Percentiles rank a stretch among this genome's conserved stretches.
These are phyloP conservation scores for Zosterops japonicus DNA, from an alignment of 2,113 vertebrate species.

Conservation along the genomic window DNA sequence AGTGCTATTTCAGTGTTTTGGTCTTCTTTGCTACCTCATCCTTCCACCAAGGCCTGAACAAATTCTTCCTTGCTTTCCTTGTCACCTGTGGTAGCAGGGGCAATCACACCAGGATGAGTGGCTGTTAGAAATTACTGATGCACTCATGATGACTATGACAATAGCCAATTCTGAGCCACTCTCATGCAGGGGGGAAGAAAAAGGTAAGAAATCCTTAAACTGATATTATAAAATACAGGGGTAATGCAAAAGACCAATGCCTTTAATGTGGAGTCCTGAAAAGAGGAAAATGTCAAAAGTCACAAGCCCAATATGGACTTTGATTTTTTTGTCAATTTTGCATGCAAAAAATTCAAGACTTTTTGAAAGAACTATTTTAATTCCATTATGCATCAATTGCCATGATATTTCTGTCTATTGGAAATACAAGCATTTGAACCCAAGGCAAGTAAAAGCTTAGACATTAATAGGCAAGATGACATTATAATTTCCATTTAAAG, in stretches of 20 bases:
- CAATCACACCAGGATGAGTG: not conserved
- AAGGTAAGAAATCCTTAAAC: not conserved
- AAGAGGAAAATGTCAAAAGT: not conserved
- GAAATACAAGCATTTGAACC: not conserved
- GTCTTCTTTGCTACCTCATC: not conserved
- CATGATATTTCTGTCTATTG: not conserved
- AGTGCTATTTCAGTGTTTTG: not conserved
- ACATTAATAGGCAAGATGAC: not conserved
- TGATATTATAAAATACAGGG: not conserved
- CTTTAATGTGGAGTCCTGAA: not conserved
- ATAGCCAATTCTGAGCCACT: not conserved
- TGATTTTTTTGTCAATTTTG: not conserved
- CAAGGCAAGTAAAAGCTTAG: not conserved
- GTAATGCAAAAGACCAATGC: not conserved
- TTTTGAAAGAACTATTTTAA: not conserved
- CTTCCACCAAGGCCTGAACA: not conserved
- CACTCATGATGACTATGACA: not conserved
- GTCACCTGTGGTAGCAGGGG: not conserved
- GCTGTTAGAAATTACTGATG: not conserved
- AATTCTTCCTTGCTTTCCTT: not conserved
- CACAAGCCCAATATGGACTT: not conserved
- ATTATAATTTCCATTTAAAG: not conserved
- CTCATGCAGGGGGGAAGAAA: rapidly evolving
- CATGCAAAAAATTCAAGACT: not conserved
- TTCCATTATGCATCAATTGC: not conserved